Percentiles rank a stretch among this genome's conserved stretches.
These are phyloP conservation scores for Pituophis catenifer DNA, from an alignment of 2,113 vertebrate species.

Conservation along the genomic window DNA sequence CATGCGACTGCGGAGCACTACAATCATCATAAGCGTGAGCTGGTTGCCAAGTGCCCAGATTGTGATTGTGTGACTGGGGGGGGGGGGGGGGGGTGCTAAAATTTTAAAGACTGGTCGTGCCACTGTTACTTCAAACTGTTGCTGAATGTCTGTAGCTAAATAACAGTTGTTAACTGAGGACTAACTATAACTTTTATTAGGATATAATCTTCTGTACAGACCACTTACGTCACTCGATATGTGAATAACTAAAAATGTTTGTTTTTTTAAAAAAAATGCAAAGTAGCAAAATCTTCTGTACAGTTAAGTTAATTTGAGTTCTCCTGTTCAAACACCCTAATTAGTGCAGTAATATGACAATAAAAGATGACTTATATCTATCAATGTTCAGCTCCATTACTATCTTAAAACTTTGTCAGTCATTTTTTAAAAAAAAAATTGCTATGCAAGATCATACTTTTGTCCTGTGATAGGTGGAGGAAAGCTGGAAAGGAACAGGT, in stretches of 20 bases:
- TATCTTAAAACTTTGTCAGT: background rate
- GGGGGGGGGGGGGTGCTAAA: background rate
- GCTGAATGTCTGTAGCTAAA: background rate
- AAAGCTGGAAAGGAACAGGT: background rate
- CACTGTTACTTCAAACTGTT: background rate
- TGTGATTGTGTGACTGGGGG: background rate
- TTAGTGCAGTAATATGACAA: background rate
- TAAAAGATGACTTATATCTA: background rate
- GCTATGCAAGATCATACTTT: background rate
- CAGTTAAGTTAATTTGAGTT: background rate
- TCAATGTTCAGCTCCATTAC: background rate
- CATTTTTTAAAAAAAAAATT: background rate
- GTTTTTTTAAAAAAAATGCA: background rate
- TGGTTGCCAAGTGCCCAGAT: background rate
- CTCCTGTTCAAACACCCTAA: background rate
- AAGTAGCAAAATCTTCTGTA: background rate
- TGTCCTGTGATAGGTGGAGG: background rate
- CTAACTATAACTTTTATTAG: background rate
- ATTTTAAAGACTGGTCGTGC: background rate
- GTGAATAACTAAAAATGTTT: background rate
- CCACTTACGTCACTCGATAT: background rate
- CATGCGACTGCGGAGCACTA: background rate
- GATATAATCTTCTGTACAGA: background rate
- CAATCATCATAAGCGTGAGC: background rate
- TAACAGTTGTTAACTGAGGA: background rate